Conservation (phyloP, 2,888 invertebrate genomes). For the Noctua janthe region DNA sequence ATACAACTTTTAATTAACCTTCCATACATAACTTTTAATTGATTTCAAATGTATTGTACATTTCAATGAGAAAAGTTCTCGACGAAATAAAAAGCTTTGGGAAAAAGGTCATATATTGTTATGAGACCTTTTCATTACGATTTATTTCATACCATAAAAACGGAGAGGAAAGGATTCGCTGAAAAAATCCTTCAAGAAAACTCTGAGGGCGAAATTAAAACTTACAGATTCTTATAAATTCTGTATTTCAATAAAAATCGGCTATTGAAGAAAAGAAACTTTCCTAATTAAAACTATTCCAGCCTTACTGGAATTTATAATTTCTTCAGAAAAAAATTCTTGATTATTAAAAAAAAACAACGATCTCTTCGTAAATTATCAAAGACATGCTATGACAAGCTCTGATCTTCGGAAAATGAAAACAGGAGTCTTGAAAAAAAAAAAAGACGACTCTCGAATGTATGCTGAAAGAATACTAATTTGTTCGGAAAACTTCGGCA, state of each 20-base stretch:
- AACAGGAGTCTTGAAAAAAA: slow-evolving; percentile 37
- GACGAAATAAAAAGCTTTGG: slow-evolving; percentile 9
- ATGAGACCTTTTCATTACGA: slow-evolving; percentile 7
- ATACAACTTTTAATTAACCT: slow-evolving; percentile 23
- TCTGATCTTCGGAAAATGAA: slow-evolving; percentile 37
- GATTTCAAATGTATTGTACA: slow-evolving; percentile 28
- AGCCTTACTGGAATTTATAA: not conserved
- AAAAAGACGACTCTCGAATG: slow-evolving; percentile 29
- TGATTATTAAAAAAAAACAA: slow-evolving; percentile 4
- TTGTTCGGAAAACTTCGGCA: slow-evolving; percentile 42
- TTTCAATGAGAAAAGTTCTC: slow-evolving; percentile 24
- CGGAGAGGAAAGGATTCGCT: not conserved
- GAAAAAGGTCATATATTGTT: slow-evolving; percentile 27
- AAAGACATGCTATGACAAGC: slow-evolving; percentile 9
- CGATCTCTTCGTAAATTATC: slow-evolving; percentile 28
- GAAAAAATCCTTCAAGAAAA: slow-evolving; percentile 8
- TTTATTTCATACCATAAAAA: slow-evolving; percentile 16
- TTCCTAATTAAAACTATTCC: not conserved
- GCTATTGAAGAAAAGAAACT: not conserved
- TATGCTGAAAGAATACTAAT: slow-evolving; percentile 55
- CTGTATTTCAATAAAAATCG: not conserved
- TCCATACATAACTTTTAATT: slow-evolving; percentile 37
- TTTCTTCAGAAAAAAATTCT: not conserved
- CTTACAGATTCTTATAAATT: not conserved
- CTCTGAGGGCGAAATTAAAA: slow-evolving; percentile 10